Conservation (phyloP, 2,888 invertebrate species). For the Spodoptera picta region DNA sequence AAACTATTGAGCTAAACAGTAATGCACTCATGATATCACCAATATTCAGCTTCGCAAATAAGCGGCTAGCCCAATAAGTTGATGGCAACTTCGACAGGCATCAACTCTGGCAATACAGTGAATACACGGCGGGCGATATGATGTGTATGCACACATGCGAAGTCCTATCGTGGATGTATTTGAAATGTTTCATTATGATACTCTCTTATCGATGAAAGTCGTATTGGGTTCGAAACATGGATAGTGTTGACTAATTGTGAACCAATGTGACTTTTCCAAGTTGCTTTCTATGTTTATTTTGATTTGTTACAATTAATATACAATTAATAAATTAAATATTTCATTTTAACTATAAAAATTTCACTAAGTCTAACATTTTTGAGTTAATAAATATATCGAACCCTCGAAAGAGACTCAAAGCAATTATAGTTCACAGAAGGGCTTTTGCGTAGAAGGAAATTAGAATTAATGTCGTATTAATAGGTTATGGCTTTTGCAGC, state of each 20-base stretch:
- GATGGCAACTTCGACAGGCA: constrained; percentile 20
- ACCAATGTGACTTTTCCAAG: too few relatives aligned
- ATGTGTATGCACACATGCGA: background rate
- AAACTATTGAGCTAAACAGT: too few relatives aligned
- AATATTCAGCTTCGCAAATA: constrained; percentile 29
- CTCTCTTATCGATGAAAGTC: too few relatives aligned
- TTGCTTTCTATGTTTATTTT: too few relatives aligned
- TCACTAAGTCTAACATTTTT: too few relatives aligned
- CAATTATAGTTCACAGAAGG: constrained; percentile 8
- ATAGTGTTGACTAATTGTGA: too few relatives aligned
- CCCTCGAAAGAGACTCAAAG: constrained; percentile 1
- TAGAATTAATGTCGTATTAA: constrained; percentile 31
- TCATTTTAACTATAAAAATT: too few relatives aligned
- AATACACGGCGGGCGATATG: background rate
- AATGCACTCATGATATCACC: background rate
- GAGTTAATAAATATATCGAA: too few relatives aligned
- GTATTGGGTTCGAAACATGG: too few relatives aligned
- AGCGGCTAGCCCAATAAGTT: constrained; percentile 18
- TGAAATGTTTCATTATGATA: background rate
- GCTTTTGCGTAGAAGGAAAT: constrained; percentile 28
- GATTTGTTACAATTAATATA: too few relatives aligned
- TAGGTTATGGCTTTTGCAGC: constrained; percentile 16
- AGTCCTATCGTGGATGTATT: background rate
- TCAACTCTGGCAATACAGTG: constrained; percentile 36
- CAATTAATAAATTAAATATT: too few relatives aligned